Conservation (phyloP, 2,797 vertebrate species). For the Telmatherina bonti region DNA sequence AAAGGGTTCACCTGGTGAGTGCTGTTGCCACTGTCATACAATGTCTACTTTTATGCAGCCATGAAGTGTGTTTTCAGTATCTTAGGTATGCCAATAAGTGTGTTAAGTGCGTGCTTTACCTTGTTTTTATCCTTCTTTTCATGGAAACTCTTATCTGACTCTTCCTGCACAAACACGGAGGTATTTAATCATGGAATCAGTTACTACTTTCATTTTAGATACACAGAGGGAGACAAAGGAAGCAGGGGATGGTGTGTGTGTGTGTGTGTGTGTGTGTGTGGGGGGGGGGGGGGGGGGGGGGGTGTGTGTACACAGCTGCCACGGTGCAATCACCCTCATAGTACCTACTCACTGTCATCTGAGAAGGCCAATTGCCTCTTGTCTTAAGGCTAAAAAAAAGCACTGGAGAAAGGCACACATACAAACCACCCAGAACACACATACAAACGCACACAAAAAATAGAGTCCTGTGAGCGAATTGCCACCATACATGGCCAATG, state of each 20-base stretch:
- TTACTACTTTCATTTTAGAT: conserved; percentile 55
- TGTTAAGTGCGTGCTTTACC: conserved; percentile 37
- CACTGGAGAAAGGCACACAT: conserved; percentile 42
- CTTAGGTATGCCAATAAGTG: conserved; percentile 37
- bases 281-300: conserved; percentile 12
- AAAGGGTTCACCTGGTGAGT: background rate
- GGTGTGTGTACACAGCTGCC: conserved; percentile 63
- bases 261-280: no score
- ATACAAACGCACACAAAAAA: conserved; percentile 25
- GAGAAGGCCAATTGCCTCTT: conserved; percentile 72
- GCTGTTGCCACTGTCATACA: background rate
- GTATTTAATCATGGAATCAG: conserved; percentile 65
- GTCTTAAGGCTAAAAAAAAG: conserved; percentile 60
- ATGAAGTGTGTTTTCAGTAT: conserved; percentile 27
- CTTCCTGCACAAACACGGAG: conserved; percentile 47
- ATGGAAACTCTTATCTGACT: conserved; percentile 53
- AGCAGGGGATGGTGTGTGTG: background rate
- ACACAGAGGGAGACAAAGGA: background rate
- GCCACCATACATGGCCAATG: conserved; percentile 41
- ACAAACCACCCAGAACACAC: conserved; percentile 5
- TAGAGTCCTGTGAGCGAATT: conserved; percentile 41
- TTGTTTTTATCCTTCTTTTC: conserved; percentile 44
- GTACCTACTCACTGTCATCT: conserved; percentile 70
- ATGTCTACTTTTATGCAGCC: conserved; percentile 18
- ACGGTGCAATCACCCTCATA: conserved; percentile 58